Percentiles rank a stretch among this genome's conserved stretches.
Evolutionary conservation across 2,797 vertebrate genomes (phyloP).

Genomic region (Onychomys leucogaster): DNA sequence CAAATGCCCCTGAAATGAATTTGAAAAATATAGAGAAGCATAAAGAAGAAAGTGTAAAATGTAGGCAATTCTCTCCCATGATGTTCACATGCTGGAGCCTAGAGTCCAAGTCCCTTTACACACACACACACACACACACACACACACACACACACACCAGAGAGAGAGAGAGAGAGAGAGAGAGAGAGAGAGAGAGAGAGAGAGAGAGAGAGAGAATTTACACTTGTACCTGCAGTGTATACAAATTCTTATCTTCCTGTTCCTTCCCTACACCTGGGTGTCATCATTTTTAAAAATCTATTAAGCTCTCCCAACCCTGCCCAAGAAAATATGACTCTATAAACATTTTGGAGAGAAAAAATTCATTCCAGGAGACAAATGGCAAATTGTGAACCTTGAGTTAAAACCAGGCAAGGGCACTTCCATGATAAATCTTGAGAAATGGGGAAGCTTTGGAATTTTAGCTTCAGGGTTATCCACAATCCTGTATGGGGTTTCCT

Average conservation of each 20-base stretch:
- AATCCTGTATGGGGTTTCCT: not conserved
- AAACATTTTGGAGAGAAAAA: conserved; percentile 9
- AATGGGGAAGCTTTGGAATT: not conserved
- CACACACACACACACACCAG: not conserved
- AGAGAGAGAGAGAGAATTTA: not conserved
- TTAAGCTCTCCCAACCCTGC: not conserved
- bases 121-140: not conserved
- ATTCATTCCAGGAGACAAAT: conserved; percentile 5
- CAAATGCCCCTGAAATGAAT: not conserved
- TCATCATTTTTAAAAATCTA: conserved; percentile 32
- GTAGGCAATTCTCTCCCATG: not conserved
- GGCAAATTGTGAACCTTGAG: not conserved
- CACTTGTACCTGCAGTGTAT: not conserved
- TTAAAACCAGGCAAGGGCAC: not conserved
- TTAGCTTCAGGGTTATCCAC: not conserved
- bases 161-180: too few relatives aligned
- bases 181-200: too few relatives aligned
- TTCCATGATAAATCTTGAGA: conserved; percentile 8
- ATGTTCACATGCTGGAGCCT: not conserved
- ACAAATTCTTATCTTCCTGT: not conserved
- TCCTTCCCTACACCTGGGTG: not conserved
- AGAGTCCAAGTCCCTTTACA: not conserved
- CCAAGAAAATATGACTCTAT: not conserved
- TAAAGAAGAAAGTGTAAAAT: not conserved
- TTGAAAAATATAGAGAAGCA: conserved; percentile 13